Evolutionary conservation across 1,140 invertebrate species (phyloP).

Genomic region (Euura saliciscinereae): DNA sequence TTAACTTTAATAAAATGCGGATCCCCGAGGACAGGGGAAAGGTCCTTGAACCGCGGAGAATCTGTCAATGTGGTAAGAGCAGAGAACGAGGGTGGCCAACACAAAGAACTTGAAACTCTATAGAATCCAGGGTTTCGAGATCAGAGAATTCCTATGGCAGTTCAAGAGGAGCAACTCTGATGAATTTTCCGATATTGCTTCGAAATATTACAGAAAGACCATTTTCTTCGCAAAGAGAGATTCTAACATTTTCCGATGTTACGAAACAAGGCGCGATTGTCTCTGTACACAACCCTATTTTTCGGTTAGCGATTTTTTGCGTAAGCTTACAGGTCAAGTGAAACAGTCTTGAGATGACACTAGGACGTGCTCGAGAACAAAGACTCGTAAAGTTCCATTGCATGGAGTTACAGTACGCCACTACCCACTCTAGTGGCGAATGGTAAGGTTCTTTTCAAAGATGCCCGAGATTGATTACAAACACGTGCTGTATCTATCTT

Average conservation of each 20-base stretch:
- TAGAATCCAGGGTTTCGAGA: not conserved
- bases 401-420: not conserved
- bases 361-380: too few species aligned
- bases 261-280: too few species aligned
- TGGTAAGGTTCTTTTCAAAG: not conserved
- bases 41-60: constrained; percentile 2
- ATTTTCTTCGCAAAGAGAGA: too few species aligned
- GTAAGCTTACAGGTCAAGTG: not conserved
- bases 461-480: not conserved
- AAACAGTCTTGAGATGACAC: not conserved
- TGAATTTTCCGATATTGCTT: too few species aligned
- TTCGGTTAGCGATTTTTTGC: too few species aligned
- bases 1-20: constrained; percentile 6
- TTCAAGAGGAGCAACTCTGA: too few species aligned
- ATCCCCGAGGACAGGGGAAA: not conserved
- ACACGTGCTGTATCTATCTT: constrained; percentile 1
- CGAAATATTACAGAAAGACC: too few species aligned
- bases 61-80: not conserved
- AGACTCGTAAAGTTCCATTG: not conserved
- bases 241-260: too few species aligned
- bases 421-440: not conserved
- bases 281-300: too few species aligned
- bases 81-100: not conserved
- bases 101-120: not conserved
- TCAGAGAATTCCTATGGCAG: not conserved